Conservation (phyloP, 2,113 vertebrate genomes). For the Actenoides hombroni region DNA sequence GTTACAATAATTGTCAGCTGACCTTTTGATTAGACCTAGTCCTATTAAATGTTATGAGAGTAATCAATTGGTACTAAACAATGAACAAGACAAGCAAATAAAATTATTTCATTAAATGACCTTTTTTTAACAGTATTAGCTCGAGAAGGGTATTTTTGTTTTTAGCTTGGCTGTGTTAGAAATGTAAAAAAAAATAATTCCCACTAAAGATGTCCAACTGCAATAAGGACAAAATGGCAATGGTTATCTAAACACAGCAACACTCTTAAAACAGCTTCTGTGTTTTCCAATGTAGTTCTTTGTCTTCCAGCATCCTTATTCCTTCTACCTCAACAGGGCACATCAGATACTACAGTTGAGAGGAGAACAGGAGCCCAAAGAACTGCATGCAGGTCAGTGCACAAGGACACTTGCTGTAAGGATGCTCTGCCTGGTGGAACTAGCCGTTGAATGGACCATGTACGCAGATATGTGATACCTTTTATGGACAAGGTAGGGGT, state of each 20-base stretch:
- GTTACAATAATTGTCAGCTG: slow-evolving; percentile 29
- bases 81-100: background rate
- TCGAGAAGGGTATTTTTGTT: background rate
- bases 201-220: background rate
- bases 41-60: background rate
- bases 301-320: background rate
- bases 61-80: slow-evolving; percentile 36
- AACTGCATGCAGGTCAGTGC: background rate
- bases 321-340: background rate
- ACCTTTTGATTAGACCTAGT: slow-evolving; percentile 22
- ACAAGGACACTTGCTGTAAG: background rate
- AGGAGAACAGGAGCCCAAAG: background rate
- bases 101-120: background rate
- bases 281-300: background rate
- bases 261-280: background rate
- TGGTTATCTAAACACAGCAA: background rate
- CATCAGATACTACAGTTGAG: background rate
- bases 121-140: background rate
- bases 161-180: background rate
- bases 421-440: background rate
- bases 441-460: background rate
- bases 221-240: background rate
- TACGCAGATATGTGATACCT: background rate
- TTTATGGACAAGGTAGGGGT: background rate
- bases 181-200: background rate